Conservation (phyloP, 2,888 invertebrate genomes). For the Dioctria rufipes region DNA sequence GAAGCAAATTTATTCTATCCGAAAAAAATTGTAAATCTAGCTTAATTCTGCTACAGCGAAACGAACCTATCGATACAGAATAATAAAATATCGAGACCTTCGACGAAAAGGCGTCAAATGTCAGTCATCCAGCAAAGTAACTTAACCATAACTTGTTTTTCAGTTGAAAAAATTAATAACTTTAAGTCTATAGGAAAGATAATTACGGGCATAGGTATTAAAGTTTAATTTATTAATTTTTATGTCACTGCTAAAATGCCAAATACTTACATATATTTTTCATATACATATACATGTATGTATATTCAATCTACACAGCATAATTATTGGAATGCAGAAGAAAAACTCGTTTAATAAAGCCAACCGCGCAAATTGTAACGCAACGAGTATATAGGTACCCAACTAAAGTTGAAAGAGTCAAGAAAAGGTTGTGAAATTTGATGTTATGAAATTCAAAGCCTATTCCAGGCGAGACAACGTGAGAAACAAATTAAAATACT, state of each 20-base stretch:
- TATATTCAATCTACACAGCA: neutral
- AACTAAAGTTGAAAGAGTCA: conserved; percentile 8
- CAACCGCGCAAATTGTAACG: neutral
- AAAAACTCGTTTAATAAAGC: conserved; percentile 27
- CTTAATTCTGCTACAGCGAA: too few species aligned
- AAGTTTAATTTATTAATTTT: neutral
- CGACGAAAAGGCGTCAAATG: too few species aligned
- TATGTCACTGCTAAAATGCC: neutral
- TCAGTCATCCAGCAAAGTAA: too few species aligned
- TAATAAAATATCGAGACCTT: too few species aligned
- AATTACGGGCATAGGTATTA: too few species aligned
- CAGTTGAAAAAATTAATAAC: too few species aligned
- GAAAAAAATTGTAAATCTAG: too few species aligned
- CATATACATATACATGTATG: too few species aligned
- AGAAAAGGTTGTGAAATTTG: conserved; percentile 15
- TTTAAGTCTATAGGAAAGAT: too few species aligned
- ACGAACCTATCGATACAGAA: too few species aligned
- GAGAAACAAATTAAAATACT: conserved; percentile 19
- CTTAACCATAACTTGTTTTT: too few species aligned
- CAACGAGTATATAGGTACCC: neutral
- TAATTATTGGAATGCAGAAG: conserved; percentile 6
- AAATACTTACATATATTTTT: neutral
- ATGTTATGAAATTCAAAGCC: conserved; percentile 28
- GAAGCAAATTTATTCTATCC: too few species aligned
- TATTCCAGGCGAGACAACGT: neutral